Conservation (phyloP, 1,140 invertebrate genomes). For the Pinna nobilis region DNA sequence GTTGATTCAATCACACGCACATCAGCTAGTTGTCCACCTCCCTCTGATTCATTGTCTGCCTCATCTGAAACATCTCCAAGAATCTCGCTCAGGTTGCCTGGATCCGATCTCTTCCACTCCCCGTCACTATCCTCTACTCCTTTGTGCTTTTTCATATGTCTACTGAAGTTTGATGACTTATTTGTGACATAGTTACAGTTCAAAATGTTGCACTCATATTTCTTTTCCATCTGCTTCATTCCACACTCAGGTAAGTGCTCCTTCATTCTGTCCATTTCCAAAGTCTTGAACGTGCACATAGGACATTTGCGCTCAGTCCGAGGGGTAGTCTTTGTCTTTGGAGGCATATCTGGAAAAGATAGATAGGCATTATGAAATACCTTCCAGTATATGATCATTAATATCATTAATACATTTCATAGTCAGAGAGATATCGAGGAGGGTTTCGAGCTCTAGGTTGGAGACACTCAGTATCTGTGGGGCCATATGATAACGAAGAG, state of each 20-base stretch:
- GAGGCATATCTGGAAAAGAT: background rate
- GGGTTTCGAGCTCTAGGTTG: too few species aligned
- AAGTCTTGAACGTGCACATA: background rate
- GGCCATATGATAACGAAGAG: too few species aligned
- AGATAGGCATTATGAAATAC: too few species aligned
- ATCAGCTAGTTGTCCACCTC: too few species aligned
- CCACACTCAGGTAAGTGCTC: slow-evolving; percentile 9
- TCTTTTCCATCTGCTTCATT: background rate
- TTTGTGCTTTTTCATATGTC: background rate
- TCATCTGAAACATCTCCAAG: background rate
- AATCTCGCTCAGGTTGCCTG: background rate
- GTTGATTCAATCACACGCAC: too few species aligned
- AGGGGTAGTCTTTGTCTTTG: background rate
- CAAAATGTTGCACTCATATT: background rate
- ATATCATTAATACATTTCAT: too few species aligned
- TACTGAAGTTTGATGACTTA: background rate
- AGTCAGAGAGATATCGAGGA: too few species aligned
- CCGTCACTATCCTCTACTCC: background rate
- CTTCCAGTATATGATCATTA: too few species aligned
- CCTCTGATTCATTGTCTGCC: too few species aligned
- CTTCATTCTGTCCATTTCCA: background rate
- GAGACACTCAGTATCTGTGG: too few species aligned
- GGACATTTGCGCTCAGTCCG: background rate
- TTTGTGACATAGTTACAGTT: background rate
- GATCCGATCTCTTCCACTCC: background rate